A percentile compares a stretch with the other conserved stretches of the same genome.
Evolutionary conservation across 2,888 invertebrate species (phyloP).

Genomic region (Drosophila prolongata): DNA sequence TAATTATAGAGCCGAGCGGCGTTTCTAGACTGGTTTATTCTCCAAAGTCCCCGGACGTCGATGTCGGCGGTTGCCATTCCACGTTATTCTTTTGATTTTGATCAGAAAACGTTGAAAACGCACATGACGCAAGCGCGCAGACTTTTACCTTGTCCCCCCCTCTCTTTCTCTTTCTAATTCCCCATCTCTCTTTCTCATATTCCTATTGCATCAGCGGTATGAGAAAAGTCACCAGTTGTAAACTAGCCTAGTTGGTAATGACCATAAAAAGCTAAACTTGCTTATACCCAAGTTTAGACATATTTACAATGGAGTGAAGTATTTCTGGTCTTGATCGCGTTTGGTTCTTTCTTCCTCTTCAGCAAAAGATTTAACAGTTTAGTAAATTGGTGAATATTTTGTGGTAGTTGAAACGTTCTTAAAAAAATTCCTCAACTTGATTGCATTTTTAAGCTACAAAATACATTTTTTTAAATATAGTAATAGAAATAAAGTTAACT

Average conservation of each 20-base stretch:
- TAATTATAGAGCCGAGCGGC: constrained; percentile 49
- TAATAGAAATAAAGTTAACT: too few relatives aligned
- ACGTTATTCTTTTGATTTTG: constrained; percentile 30
- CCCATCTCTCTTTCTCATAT: constrained; percentile 12
- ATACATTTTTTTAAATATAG: too few relatives aligned
- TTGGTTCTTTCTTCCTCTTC: constrained; percentile 34
- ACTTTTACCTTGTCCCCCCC: constrained; percentile 66
- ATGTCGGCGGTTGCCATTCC: constrained; percentile 35
- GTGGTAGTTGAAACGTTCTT: too few relatives aligned
- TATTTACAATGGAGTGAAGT: constrained; percentile 19
- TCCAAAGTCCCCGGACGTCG: constrained; percentile 38
- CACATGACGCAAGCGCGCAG: constrained; percentile 77
- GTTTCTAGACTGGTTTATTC: constrained; percentile 73
- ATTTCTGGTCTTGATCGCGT: constrained; percentile 17
- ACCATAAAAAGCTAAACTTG: constrained; percentile 53
- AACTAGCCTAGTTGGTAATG: constrained; percentile 46
- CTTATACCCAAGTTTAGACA: constrained; percentile 17
- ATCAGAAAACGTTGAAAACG: constrained; percentile 46
- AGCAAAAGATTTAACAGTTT: constrained; percentile 14
- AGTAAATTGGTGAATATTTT: background rate
- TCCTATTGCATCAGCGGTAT: constrained; percentile 70
- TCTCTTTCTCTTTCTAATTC: constrained; percentile 10
- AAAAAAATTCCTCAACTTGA: too few relatives aligned
- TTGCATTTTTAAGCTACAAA: too few relatives aligned
- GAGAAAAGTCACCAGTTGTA: constrained; percentile 46